Conservation (phyloP, 37 sponge, comb jelly and placozoan genomes). For the Mnemiopsis leidyi region DNA sequence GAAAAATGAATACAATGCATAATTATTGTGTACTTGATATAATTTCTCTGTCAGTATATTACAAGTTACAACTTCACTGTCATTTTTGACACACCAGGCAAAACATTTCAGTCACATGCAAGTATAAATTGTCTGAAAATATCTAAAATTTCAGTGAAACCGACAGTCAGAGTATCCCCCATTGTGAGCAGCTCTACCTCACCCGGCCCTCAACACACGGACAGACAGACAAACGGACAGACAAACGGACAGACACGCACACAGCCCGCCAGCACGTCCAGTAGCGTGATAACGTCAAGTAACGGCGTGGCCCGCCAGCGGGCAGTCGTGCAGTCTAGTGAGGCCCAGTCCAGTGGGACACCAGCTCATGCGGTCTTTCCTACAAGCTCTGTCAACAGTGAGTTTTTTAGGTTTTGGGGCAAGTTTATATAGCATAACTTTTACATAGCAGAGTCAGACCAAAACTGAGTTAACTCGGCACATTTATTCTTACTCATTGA, state of each 20-base stretch:
- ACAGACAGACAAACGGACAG: background rate
- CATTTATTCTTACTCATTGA: too few species aligned
- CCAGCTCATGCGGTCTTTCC: background rate
- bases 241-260: background rate
- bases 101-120: too few species aligned
- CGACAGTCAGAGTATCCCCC: constrained; percentile 43
- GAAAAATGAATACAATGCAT: too few species aligned
- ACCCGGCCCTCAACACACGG: background rate
- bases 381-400: background rate
- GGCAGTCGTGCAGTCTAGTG: background rate
- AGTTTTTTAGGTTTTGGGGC: too few species aligned
- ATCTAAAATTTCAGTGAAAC: constrained; percentile 52
- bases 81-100: too few species aligned
- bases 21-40: too few species aligned
- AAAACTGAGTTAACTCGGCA: too few species aligned
- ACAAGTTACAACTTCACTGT: too few species aligned
- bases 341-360: constrained; percentile 17
- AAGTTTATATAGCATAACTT: too few species aligned
- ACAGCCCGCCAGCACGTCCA: background rate
- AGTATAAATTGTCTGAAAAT: too few species aligned
- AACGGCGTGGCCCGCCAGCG: background rate
- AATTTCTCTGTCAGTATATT: too few species aligned
- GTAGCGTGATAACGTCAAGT: background rate
- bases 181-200: constrained; percentile 48
- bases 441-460: too few species aligned